Evolutionary conservation across 30 jellyfish, hydroid and myxozoan genomes (phyloP).

Genomic region (Aurelia sp.): DNA sequence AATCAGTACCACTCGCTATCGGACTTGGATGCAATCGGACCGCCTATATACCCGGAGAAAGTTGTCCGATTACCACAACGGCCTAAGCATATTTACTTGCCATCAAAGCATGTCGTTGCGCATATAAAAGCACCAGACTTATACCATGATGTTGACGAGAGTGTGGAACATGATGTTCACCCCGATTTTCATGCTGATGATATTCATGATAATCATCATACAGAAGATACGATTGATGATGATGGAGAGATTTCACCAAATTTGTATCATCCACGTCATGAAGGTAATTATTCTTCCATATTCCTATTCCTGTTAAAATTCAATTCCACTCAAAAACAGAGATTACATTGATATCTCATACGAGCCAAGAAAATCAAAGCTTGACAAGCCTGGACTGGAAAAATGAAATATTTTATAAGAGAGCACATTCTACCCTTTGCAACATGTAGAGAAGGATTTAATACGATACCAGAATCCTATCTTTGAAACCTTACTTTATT

Average conservation of each 20-base stretch:
- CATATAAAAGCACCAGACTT: constrained; percentile 31
- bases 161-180: background rate
- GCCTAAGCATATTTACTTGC: constrained; percentile 49
- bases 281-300: background rate
- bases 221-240: background rate
- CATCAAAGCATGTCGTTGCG: constrained; percentile 44
- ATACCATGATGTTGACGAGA: constrained; percentile 45
- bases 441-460: no score
- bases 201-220: background rate
- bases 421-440: no score
- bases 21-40: constrained; percentile 81
- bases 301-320: no score
- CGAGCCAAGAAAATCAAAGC: no score
- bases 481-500: no score
- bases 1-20: constrained; percentile 69
- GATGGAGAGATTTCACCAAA: constrained; percentile 18
- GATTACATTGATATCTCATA: no score
- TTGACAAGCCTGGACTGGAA: no score
- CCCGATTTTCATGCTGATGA: background rate
- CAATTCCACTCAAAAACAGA: no score
- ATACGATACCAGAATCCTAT: no score
- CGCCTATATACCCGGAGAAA: constrained; percentile 71
- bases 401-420: no score
- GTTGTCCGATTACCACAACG: constrained; percentile 60
- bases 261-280: constrained; percentile 26